Evolutionary conservation across 2,888 invertebrate species (phyloP), one percentile per base, ranked within the genome.

Genomic region (Pelosia muscerda): DNA sequence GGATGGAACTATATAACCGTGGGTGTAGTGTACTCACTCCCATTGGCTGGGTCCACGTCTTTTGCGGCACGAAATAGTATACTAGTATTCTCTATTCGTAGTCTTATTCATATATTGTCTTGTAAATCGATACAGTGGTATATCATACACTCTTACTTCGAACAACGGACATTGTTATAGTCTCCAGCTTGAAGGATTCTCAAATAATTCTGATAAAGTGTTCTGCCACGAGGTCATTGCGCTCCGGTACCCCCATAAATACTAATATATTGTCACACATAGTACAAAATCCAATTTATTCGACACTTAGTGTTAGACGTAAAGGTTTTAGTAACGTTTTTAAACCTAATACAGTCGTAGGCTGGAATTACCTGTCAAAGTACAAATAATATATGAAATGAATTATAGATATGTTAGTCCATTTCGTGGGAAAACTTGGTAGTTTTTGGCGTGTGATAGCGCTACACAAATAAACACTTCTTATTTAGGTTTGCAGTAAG

Each of bases 401-500:
- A 59, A 22, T 58, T 34, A 59, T 34, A 59, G 34, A 59, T 9
- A 34, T 59, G 25, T 38, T 59, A 59, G 22, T 15, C 15, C 34
- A 13, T 19, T 58, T 34, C 59, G 38, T 38, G 59, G 59, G 59
- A 38, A 38, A 59, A 38, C 34, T 59, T 34, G 15, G 9, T 23
- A 59, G 34, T 38, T 15, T 15, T 34, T 38, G 38, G 25, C 38
- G 25, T 25, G 38, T 38, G 9, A 19, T 6, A 49, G 19, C n/a
- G n/a, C n/a, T 49, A n/a, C 19, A 49, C 1, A 49, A n/a, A 49
- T n/a, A 49, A 49, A 49, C 15, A 49, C 8, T 8, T n/a, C 8
- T 49, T n/a, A 19, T 19, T 8, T 42, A 42, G 42, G 19, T 42
- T 19, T n/a, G n/a, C 19, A n/a, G 19, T 49, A n/a, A n/a, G n/a